Conservation (phyloP, 2,888 invertebrate genomes). For the Drosophila monieri region DNA sequence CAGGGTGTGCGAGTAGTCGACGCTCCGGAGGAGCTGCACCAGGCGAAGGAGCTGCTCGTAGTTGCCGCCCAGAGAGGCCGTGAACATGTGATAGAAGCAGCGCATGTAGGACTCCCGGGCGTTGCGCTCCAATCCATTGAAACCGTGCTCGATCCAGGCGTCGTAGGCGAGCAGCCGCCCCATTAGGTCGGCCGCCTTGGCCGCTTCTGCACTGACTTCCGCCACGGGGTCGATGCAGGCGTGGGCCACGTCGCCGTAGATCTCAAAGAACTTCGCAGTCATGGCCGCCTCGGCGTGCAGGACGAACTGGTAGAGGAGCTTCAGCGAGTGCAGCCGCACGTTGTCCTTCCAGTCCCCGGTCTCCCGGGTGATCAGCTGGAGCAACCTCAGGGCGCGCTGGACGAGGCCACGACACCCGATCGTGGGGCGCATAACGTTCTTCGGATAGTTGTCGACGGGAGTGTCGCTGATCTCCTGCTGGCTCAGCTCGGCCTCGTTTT, state of each 20-base stretch:
- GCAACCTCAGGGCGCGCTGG: constrained; percentile 86
- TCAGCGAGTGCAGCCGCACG: constrained; percentile 82
- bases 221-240: constrained; percentile 79
- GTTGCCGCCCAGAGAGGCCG: constrained; percentile 54
- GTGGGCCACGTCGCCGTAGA: constrained; percentile 79
- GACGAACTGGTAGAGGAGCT: constrained; percentile 82
- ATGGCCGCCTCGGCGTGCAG: constrained; percentile 82
- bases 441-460: constrained; percentile 90
- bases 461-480: constrained; percentile 91
- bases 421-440: constrained; percentile 89
- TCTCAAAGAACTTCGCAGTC: constrained; percentile 82
- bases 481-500: constrained; percentile 94
- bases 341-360: constrained; percentile 83
- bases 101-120: constrained; percentile 78
- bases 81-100: constrained; percentile 82
- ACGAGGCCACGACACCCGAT: constrained; percentile 93
- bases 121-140: constrained; percentile 77
- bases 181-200: constrained; percentile 81
- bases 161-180: constrained; percentile 80
- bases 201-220: constrained; percentile 74
- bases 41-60: constrained; percentile 70
- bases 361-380: constrained; percentile 81
- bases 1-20: constrained; percentile 79
- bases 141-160: constrained; percentile 81
- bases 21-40: constrained; percentile 63